Percentiles rank a stretch among this genome's conserved stretches.
Conservation (phyloP, 2,888 invertebrate genomes). For the Zeuzera pyrina region DNA sequence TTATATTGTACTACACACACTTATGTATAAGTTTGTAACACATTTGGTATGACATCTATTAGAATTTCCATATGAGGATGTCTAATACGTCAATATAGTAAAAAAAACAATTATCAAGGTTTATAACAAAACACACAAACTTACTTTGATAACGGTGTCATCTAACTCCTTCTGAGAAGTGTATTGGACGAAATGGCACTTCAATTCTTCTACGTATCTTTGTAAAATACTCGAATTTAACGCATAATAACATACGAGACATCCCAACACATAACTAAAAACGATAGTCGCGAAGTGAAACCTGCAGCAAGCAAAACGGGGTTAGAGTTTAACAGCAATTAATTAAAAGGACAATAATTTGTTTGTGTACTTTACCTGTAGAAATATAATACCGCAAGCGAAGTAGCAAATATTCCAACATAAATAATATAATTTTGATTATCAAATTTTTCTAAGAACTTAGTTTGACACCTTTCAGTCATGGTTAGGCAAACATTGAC, state of each 20-base stretch:
- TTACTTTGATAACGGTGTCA: slow-evolving; percentile 36
- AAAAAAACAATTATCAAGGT: no score
- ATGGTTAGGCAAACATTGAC: slow-evolving; percentile 53
- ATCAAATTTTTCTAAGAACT: slow-evolving; percentile 58
- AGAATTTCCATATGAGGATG: no score
- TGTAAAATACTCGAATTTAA: slow-evolving; percentile 46
- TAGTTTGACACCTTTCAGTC: slow-evolving; percentile 70
- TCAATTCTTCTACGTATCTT: slow-evolving; percentile 45
- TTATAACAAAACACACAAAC: slow-evolving; percentile 15
- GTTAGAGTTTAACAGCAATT: slow-evolving; percentile 21
- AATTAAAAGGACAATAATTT: slow-evolving; percentile 11
- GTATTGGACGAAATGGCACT: slow-evolving; percentile 46
- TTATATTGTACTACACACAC: no score
- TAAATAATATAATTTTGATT: slow-evolving; percentile 65
- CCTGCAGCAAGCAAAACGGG: slow-evolving; percentile 38
- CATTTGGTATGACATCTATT: no score
- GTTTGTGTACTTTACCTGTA: slow-evolving; percentile 40
- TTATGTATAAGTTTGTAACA: no score
- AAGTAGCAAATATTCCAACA: slow-evolving; percentile 44
- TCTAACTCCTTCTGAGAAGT: slow-evolving; percentile 23
- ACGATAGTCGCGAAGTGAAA: slow-evolving; percentile 59
- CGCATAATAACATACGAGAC: slow-evolving; percentile 64
- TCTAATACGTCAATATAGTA: no score
- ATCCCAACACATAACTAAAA: slow-evolving; percentile 64
- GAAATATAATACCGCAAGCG: slow-evolving; percentile 51